These are phyloP conservation scores for Geotrypetes seraphini DNA, from an alignment of 2,797 vertebrate genomes.

Conservation along the genomic window DNA sequence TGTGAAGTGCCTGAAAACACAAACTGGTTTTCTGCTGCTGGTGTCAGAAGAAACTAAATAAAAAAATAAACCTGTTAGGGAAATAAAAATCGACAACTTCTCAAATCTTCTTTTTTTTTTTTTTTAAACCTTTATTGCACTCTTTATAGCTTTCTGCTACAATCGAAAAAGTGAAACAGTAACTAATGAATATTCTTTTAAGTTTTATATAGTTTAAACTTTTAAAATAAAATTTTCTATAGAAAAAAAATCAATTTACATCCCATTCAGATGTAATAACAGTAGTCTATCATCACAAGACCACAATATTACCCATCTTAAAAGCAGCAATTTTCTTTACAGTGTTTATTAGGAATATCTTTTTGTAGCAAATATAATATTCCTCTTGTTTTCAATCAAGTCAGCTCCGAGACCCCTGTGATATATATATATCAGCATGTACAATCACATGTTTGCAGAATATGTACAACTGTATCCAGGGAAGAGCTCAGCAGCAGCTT, in stretches of 20 bases:
- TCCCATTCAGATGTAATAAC: slow-evolving; percentile 59
- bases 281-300: slow-evolving; percentile 31
- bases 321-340: slow-evolving; percentile 37
- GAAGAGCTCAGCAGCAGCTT: slow-evolving; percentile 60
- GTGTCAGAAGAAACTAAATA: too few relatives aligned
- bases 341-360: slow-evolving; percentile 30
- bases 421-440: slow-evolving; percentile 26
- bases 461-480: slow-evolving; percentile 45
- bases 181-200: slow-evolving; percentile 26
- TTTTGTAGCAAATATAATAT: slow-evolving; percentile 49
- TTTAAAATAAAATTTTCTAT: slow-evolving; percentile 66
- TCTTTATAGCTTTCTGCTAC: slow-evolving; percentile 33
- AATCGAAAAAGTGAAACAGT: slow-evolving; percentile 39
- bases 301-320: slow-evolving; percentile 33
- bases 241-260: slow-evolving; percentile 63
- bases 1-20: too few relatives aligned
- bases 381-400: slow-evolving; percentile 18
- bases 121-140: slow-evolving; percentile 71
- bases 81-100: slow-evolving; percentile 5
- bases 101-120: slow-evolving; percentile 20
- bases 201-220: slow-evolving; percentile 37
- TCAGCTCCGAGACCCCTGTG: slow-evolving; percentile 38
- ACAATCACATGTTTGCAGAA: slow-evolving; percentile 16
- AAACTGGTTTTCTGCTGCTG: too few relatives aligned
- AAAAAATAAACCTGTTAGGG: too few relatives aligned